Percentiles rank a stretch among this genome's conserved stretches.
Conservation (phyloP, 2,797 vertebrate genomes). For the Parambassis ranga region DNA sequence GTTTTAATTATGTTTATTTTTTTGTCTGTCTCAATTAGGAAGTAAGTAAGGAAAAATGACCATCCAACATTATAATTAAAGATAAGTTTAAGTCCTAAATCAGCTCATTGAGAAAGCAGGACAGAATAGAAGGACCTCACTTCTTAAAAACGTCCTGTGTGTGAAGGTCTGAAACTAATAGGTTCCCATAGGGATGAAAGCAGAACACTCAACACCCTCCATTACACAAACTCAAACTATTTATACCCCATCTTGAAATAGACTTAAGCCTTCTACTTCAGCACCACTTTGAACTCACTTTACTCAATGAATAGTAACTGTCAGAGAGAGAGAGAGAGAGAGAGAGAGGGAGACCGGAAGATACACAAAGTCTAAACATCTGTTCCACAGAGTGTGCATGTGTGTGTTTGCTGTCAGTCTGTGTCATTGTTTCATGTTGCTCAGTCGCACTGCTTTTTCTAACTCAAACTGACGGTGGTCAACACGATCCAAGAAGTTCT, state of each 20-base stretch:
- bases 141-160: no score
- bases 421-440: constrained; percentile 86
- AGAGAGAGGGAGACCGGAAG: not conserved
- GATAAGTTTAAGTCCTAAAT: not conserved
- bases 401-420: not conserved
- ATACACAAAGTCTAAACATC: not conserved
- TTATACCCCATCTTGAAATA: constrained; percentile 36
- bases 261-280: not conserved
- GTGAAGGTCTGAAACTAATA: constrained; percentile 1
- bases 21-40: no score
- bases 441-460: constrained; percentile 89
- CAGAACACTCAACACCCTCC: constrained; percentile 1
- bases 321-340: not conserved
- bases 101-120: not conserved
- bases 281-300: constrained; percentile 3
- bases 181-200: constrained; percentile 15
- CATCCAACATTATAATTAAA: no score
- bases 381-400: not conserved
- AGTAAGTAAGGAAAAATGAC: no score
- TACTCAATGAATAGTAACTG: not conserved
- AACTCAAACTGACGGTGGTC: constrained; percentile 96
- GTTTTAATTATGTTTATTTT: no score
- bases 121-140: no score
- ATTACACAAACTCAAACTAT: constrained; percentile 8
- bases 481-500: constrained; percentile 95